Evolutionary conservation across 2,113 vertebrate genomes (phyloP), one percentile per base, ranked within the genome.

Genomic region (Calyptommatus sinebrachiatus): DNA sequence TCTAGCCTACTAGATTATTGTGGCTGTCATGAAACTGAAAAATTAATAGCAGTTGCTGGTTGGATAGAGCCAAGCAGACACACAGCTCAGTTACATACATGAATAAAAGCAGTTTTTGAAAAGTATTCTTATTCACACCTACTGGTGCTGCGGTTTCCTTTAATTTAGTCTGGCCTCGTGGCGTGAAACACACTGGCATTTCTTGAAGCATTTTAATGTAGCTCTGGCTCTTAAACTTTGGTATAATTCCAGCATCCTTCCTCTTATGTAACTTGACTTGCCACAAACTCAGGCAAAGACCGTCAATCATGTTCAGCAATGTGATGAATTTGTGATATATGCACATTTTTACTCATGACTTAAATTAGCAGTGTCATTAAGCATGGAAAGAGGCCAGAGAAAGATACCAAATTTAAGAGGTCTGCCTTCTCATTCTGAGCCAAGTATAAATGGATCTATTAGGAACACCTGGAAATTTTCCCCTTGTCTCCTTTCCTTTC

Each of bases 131-230:
- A 83, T 91, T 87, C 70, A 78, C 71, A 82, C 22, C 21, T 86
- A 86, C 86, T 81, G 76, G 14, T 85, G 57, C 31, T 87, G 78
- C 83, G 82, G 87, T 85, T 87, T 62, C 70, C 77, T 83, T 85
- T 82, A 62, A 85, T 75, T 65, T 88, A 88, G 88, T 89, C 83
- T 88, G 63, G 26, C 69, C 69, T 85, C 79, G 78, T 83, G 75
- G 78, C 73, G 82, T 81, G 83, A 90, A 82, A 81, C 62, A 83
- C 46, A 2, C 75, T 84, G 87, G 75, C 84, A 80, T 46, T 80
- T 62, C 76, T 53, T 85, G 73, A 81, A 87, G 66, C 72, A 35
- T 76, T 84, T 61, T 57, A 78, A 76, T 77, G 85, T 88, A 6
- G 2, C 84, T 29, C 69, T 76, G 76, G 81, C 24, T 74, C 48